Evolutionary conservation across 2,888 invertebrate species (phyloP).

Genomic region (Phrixothrix hirtus): DNA sequence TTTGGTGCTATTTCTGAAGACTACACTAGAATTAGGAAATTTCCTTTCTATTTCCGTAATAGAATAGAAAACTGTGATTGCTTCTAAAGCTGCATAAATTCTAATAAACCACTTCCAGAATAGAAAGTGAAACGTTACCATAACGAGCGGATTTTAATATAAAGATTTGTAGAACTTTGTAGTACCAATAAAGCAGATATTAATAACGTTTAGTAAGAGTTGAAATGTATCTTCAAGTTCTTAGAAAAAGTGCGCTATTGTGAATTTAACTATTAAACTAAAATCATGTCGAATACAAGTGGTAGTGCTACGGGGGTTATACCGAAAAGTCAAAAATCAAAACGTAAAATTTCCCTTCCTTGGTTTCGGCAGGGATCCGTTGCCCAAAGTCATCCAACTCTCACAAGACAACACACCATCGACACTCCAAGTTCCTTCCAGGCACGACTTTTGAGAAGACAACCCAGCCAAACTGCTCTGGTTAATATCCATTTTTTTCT

Average conservation of each 20-base stretch:
- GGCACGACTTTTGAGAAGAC: conserved; percentile 70
- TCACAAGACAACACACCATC: conserved; percentile 86
- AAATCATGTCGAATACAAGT: conserved; percentile 21
- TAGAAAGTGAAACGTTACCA: conserved; percentile 7
- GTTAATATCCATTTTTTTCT: conserved; percentile 44
- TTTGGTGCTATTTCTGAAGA: conserved; percentile 22
- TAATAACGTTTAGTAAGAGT: not conserved
- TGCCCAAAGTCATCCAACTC: conserved; percentile 70
- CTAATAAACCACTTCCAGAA: conserved; percentile 28
- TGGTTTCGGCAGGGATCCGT: conserved; percentile 87
- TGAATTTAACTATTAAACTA: not conserved
- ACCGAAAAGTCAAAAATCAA: conserved; percentile 67
- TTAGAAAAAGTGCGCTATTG: too few species aligned
- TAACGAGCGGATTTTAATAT: conserved; percentile 1
- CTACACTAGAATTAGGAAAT: not conserved
- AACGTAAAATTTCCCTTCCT: conserved; percentile 85
- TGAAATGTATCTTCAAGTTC: too few species aligned
- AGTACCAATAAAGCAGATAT: not conserved
- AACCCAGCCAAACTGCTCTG: conserved; percentile 64
- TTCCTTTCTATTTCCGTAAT: conserved; percentile 7
- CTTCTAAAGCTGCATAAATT: conserved; percentile 16
- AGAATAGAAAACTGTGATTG: conserved; percentile 21
- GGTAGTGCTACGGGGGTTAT: conserved; percentile 45
- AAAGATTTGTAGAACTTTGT: not conserved
- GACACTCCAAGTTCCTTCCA: conserved; percentile 87